These are phyloP conservation scores for Drosophila histrio DNA, from an alignment of 2,888 invertebrate genomes.

Conservation along the genomic window DNA sequence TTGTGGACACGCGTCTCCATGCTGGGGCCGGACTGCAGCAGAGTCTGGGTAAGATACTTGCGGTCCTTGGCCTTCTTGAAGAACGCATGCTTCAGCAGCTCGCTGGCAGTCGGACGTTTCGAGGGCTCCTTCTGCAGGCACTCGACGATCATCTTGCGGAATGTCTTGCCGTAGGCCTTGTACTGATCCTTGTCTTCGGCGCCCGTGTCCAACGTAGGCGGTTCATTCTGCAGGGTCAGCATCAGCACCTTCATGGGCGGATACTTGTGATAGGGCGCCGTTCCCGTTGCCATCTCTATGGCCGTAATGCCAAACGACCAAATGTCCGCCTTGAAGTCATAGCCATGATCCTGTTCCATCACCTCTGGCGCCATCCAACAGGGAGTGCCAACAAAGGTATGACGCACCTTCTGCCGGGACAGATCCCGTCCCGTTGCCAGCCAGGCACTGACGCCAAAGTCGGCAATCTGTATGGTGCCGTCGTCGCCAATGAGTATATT, in stretches of 20 bases:
- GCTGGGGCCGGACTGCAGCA: slow-evolving; percentile 94
- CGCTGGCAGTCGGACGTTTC: slow-evolving; percentile 97
- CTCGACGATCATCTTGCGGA: slow-evolving; percentile 97
- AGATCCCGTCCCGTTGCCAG: slow-evolving; percentile 96
- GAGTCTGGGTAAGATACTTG: slow-evolving; percentile 93
- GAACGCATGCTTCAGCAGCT: slow-evolving; percentile 97
- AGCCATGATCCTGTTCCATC: slow-evolving; percentile 99
- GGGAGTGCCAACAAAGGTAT: slow-evolving; percentile 99
- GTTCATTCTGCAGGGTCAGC: slow-evolving; percentile 99
- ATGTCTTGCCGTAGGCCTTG: slow-evolving; percentile 98
- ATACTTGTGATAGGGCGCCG: slow-evolving; percentile 99
- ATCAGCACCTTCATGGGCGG: slow-evolving; percentile 99
- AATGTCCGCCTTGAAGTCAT: slow-evolving; percentile 96
- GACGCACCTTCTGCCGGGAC: slow-evolving; percentile 96
- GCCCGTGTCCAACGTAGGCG: slow-evolving; percentile 97
- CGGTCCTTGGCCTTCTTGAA: slow-evolving; percentile 98
- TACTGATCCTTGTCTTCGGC: slow-evolving; percentile 99
- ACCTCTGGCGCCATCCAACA: slow-evolving; percentile 99
- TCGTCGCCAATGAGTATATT: slow-evolving; percentile 98
- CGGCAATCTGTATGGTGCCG: slow-evolving; percentile 98
- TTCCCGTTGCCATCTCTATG: slow-evolving; percentile 99
- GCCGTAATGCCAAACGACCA: slow-evolving; percentile 95
- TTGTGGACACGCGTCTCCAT: slow-evolving; percentile 96
- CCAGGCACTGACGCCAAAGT: slow-evolving; percentile 99
- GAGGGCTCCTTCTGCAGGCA: slow-evolving; percentile 98